Conservation (phyloP, 2,797 vertebrate genomes). For the Hipposideros larvatus region DNA sequence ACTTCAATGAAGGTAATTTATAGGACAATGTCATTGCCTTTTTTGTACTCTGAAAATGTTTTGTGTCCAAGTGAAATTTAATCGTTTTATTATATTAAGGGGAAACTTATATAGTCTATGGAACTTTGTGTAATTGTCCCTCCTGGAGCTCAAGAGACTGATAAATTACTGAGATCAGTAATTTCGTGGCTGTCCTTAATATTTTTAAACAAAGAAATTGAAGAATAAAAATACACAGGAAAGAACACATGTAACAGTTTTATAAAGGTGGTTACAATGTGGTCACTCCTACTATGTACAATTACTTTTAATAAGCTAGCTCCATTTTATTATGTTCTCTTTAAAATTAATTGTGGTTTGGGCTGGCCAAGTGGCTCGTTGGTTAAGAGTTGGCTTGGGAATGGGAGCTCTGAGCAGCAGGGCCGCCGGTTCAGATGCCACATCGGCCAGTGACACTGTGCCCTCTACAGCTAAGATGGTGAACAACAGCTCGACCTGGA, state of each 20-base stretch:
- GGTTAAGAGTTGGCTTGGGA: too few relatives aligned
- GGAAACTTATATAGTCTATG: conserved; percentile 63
- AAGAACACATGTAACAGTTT: conserved; percentile 52
- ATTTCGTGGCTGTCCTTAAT: conserved; percentile 71
- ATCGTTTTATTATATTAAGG: conserved; percentile 84
- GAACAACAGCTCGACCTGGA: too few relatives aligned
- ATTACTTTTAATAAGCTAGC: conserved; percentile 81
- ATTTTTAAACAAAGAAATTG: conserved; percentile 59
- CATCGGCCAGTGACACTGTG: too few relatives aligned
- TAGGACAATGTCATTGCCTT: conserved; percentile 64
- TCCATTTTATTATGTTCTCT: conserved; percentile 77
- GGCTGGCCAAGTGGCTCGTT: too few relatives aligned
- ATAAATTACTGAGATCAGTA: conserved; percentile 74
- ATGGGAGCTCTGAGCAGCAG: too few relatives aligned
- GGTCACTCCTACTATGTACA: conserved; percentile 74
- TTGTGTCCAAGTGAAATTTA: conserved; percentile 81
- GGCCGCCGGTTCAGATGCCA: too few relatives aligned
- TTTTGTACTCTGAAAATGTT: conserved; percentile 70
- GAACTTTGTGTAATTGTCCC: conserved; percentile 71
- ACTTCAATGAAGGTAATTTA: conserved; percentile 73
- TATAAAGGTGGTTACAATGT: conserved; percentile 69
- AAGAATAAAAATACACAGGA: conserved; percentile 63
- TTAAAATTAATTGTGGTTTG: conserved; percentile 78
- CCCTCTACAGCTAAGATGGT: too few relatives aligned
- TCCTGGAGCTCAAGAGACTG: conserved; percentile 56